Base-by-base conservation (phyloP, 1,140 invertebrate species). In the Lethocerus indicus region DNA sequence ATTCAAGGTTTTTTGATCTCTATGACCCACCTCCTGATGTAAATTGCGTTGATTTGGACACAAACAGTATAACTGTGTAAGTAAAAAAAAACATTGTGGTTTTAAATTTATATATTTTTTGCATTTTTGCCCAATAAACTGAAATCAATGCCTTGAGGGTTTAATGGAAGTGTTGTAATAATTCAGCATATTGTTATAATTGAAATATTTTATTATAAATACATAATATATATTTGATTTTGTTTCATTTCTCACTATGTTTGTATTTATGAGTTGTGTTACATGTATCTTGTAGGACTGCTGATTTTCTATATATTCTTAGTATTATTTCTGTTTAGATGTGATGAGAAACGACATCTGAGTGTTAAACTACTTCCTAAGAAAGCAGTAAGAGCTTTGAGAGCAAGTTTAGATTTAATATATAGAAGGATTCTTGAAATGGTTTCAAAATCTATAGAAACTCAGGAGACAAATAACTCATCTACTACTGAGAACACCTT, bases 41-140 rank as follows among this genome's bases (percentile, higher is more conserved):
- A 1, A 93, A 86, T 43, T 98, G 94, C 68, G 83, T 99, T 20
- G 95, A 98, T 75, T 71, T 99, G 57, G 95, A 99, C 62, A 98
- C 96, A 6, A 93, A 93, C 61, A 92, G 90, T 56, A 84, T 89
- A 49, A 84, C 82, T 36, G 79, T 60, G 56, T 61, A 52, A 50
- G 55, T 56, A 36, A 55, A 28, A n/a, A n/a, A n/a, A n/a, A n/a
- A n/a, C n/a, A n/a, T n/a, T n/a, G n/a, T n/a, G n/a, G n/a, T n/a
- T n/a, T n/a, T n/a, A n/a, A n/a, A n/a, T n/a, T n/a, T n/a, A n/a
- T n/a, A n/a, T n/a, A n/a, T n/a, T n/a, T n/a, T n/a, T n/a, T n/a
- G n/a, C n/a, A n/a, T n/a, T n/a, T n/a, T n/a, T n/a, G n/a, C n/a
- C n/a, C n/a, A n/a, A n/a, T n/a, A n/a, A n/a, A n/a, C n/a, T n/a